Evolutionary conservation across 1,140 invertebrate species (phyloP).

Genomic region (Asobara japonica): DNA sequence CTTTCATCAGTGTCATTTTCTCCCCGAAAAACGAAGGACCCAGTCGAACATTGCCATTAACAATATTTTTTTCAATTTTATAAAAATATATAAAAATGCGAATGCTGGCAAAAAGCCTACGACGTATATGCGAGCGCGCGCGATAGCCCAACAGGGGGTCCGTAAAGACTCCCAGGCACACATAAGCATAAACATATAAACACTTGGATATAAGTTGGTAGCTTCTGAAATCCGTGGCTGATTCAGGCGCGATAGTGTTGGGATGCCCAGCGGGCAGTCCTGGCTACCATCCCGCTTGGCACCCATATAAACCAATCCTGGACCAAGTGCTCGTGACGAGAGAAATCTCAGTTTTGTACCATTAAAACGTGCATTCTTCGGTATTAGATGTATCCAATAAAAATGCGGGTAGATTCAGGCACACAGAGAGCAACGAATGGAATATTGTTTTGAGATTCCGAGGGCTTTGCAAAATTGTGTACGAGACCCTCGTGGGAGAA

Average conservation of each 20-base stretch:
- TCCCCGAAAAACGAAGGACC: neutral
- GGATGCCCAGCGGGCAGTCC: conserved; percentile 58
- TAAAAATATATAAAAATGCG: neutral
- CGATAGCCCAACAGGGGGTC: conserved; percentile 54
- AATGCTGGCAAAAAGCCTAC: neutral
- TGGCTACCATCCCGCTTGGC: conserved; percentile 43
- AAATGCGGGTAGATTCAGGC: neutral
- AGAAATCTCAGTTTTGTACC: conserved; percentile 9
- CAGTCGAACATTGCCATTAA: neutral
- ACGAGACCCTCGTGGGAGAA: too few relatives aligned
- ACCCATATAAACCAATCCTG: conserved; percentile 10
- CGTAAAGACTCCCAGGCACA: conserved; percentile 56
- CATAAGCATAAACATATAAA: conserved; percentile 57
- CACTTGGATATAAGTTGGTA: conserved; percentile 60
- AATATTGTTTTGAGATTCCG: too few relatives aligned
- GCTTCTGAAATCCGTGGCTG: conserved; percentile 64
- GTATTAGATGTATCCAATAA: neutral
- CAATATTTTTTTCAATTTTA: neutral
- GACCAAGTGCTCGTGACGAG: conserved; percentile 13
- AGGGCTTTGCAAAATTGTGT: too few relatives aligned
- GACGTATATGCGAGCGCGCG: conserved; percentile 25
- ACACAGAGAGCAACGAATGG: too few relatives aligned
- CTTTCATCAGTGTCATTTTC: neutral
- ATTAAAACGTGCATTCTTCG: conserved; percentile 2
- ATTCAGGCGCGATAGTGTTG: conserved; percentile 61